Evolutionary conservation across 2,113 vertebrate species (phyloP).

Genomic region (Ptilonorhynchus violaceus): DNA sequence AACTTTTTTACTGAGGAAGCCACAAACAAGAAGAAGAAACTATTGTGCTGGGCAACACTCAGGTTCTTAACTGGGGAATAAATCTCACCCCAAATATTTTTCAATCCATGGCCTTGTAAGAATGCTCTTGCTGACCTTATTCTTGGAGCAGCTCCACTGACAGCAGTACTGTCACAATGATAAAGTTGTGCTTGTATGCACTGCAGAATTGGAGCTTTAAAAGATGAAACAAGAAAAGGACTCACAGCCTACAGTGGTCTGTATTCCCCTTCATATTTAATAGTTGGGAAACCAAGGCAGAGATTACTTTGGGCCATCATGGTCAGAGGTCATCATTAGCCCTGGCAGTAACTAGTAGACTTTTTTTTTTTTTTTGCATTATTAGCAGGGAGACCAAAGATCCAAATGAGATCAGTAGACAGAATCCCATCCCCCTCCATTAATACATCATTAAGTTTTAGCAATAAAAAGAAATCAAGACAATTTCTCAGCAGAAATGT

Average conservation of each 20-base stretch:
- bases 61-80: background rate
- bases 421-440: background rate
- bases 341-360: background rate
- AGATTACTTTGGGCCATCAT: background rate
- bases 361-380: background rate
- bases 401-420: background rate
- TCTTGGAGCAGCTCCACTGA: background rate
- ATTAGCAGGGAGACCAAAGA: background rate
- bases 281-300: background rate
- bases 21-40: background rate
- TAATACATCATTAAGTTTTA: background rate
- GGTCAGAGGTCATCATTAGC: background rate
- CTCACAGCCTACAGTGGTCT: background rate
- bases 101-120: background rate
- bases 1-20: background rate
- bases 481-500: background rate
- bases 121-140: background rate
- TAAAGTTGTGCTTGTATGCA: background rate
- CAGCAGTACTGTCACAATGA: background rate
- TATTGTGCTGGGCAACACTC: background rate
- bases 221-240: background rate
- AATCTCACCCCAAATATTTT: conserved; percentile 4
- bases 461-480: background rate
- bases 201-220: background rate
- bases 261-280: background rate